A percentile compares a stretch with the other conserved stretches of the same genome.
phyloP scores from a whole-genome alignment of 2,797 vertebrate genomes.

The Carapus acus region DNA sequence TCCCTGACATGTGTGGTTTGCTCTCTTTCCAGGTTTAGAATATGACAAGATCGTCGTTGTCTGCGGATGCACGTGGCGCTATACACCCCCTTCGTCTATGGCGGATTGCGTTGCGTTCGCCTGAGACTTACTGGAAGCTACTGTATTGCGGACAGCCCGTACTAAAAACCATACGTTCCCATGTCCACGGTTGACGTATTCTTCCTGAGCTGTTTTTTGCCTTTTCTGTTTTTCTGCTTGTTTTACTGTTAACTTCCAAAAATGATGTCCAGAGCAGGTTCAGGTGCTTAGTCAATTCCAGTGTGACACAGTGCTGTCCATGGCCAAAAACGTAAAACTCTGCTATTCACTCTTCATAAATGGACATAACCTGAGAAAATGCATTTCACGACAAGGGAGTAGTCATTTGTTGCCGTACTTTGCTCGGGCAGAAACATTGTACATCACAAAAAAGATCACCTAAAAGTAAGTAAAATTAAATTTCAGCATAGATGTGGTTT shows the following conservation, averaged over 20 bases:
- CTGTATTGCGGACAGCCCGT: constrained; percentile 71
- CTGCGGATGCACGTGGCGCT: constrained; percentile 79
- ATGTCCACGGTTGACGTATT: constrained; percentile 50
- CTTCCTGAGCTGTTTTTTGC: constrained; percentile 51
- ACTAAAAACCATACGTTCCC: constrained; percentile 62
- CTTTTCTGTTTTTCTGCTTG: constrained; percentile 60
- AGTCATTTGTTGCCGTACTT: constrained; percentile 18
- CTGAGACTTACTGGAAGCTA: constrained; percentile 77
- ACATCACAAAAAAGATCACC: constrained; percentile 21
- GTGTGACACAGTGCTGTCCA: constrained; percentile 33
- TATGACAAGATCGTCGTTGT: constrained; percentile 78
- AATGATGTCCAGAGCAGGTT: constrained; percentile 41
- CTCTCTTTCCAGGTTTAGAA: constrained; percentile 84
- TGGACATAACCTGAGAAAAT: constrained; percentile 30
- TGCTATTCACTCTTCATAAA: constrained; percentile 30
- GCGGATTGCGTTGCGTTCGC: constrained; percentile 80
- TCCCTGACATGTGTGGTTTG: constrained; percentile 79
- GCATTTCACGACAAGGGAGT: constrained; percentile 31
- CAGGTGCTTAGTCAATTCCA: constrained; percentile 25
- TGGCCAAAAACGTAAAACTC: constrained; percentile 13
- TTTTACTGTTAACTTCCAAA: constrained; percentile 55
- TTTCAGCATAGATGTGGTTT: constrained; percentile 24
- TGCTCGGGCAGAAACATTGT: constrained; percentile 13
- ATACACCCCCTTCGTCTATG: constrained; percentile 68
- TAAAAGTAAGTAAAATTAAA: constrained; percentile 16